Conservation (phyloP, 37 sponge, comb jelly and placozoan genomes). For the Amphimedon queenslandica region DNA sequence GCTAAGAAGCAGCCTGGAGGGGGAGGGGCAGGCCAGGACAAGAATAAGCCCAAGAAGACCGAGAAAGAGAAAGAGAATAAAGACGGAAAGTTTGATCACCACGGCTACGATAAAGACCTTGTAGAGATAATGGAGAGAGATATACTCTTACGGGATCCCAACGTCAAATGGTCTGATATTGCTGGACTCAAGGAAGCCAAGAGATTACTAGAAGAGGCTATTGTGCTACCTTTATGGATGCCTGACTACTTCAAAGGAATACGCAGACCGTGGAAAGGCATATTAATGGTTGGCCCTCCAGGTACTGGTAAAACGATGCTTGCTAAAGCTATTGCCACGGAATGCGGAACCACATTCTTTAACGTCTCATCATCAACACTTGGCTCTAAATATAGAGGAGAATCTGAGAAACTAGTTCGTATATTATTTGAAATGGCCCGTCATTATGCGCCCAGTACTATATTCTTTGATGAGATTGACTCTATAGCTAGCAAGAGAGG, state of each 20-base stretch:
- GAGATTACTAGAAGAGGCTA: constrained; percentile 93
- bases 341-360: constrained; percentile 99
- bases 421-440: constrained; percentile 98
- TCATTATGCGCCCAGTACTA: constrained; percentile 92
- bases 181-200: constrained; percentile 96
- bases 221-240: constrained; percentile 95
- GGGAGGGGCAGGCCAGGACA: not conserved
- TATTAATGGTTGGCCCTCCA: constrained; percentile 95
- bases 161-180: constrained; percentile 93
- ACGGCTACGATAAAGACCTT: constrained; percentile 92
- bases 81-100: constrained; percentile 84
- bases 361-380: constrained; percentile 94
- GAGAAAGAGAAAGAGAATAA: not conserved
- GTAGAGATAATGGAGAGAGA: constrained; percentile 93
- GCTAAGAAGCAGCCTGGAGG: not conserved
- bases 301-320: constrained; percentile 98
- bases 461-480: constrained; percentile 98
- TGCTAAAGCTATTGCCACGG: constrained; percentile 98
- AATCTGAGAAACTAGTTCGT: constrained; percentile 94
- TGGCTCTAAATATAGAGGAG: constrained; percentile 94
- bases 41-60: not conserved
- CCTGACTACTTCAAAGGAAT: constrained; percentile 98
- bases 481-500: constrained; percentile 87
- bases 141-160: constrained; percentile 85
- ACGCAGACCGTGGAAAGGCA: constrained; percentile 97